phyloP scores from a whole-genome alignment of 2,797 vertebrate species.

The Chrosomus eos region DNA sequence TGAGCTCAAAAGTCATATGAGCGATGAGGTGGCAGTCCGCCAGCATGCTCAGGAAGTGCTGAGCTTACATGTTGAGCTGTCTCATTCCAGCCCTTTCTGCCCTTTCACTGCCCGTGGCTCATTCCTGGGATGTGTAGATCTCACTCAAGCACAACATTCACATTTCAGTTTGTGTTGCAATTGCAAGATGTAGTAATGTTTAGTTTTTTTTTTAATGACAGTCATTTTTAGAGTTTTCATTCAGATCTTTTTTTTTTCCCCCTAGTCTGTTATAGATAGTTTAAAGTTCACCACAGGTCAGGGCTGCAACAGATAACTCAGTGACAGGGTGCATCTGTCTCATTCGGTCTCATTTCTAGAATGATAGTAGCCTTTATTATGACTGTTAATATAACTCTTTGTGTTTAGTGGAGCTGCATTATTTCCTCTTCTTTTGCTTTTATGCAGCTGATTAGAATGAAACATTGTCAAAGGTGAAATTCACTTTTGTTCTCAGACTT shows the following conservation, averaged over 20 bases:
- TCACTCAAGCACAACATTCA: neutral
- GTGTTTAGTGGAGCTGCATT: constrained; percentile 6
- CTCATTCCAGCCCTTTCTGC: constrained; percentile 71
- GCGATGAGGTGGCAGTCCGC: constrained; percentile 31
- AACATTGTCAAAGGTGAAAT: neutral
- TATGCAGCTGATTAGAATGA: neutral
- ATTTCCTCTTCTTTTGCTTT: constrained; percentile 10
- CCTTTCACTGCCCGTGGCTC: constrained; percentile 59
- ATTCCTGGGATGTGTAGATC: neutral
- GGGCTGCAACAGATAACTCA: neutral
- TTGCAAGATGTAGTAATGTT: neutral
- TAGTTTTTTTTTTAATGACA: neutral
- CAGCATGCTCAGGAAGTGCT: constrained; percentile 59
- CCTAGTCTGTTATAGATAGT: neutral
- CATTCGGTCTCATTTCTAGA: too few species aligned
- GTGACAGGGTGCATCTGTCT: constrained; percentile 12
- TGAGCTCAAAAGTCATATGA: constrained; percentile 35
- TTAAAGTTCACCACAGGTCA: constrained; percentile 6
- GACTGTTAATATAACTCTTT: neutral
- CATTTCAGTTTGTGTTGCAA: neutral
- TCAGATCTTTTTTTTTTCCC: neutral
- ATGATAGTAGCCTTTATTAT: neutral
- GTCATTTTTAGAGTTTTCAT: neutral
- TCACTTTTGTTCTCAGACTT: neutral
- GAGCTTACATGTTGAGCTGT: constrained; percentile 58